phyloP scores from a whole-genome alignment of 2,113 vertebrate genomes.

The Oreochromis spilurus region DNA sequence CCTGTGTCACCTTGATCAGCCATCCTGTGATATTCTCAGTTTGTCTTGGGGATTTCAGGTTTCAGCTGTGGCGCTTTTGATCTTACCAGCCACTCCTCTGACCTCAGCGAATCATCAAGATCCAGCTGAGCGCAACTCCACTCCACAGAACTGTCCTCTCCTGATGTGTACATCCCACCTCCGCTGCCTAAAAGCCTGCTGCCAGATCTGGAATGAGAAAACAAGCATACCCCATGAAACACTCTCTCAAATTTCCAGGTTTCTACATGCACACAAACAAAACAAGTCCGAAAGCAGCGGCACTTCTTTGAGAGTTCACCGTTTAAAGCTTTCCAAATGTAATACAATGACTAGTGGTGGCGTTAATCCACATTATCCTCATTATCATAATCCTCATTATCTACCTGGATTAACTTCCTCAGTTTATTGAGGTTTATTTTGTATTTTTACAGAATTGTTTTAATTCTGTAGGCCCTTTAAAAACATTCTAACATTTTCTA shows the following conservation, averaged over 20 bases:
- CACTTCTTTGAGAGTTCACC: background rate
- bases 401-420: background rate
- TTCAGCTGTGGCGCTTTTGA: constrained; percentile 23
- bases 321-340: background rate
- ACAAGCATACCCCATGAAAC: constrained; percentile 13
- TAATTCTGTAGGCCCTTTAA: background rate
- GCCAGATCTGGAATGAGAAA: constrained; percentile 36
- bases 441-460: background rate
- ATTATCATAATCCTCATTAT: background rate
- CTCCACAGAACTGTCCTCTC: constrained; percentile 51
- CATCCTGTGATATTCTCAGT: background rate
- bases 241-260: background rate
- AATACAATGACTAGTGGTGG: background rate
- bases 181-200: constrained; percentile 37
- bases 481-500: background rate
- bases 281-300: background rate
- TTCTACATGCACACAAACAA: background rate
- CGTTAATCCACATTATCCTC: background rate
- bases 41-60: background rate
- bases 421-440: background rate
- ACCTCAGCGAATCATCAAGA: constrained; percentile 17
- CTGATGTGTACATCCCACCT: constrained; percentile 33
- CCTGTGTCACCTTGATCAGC: background rate
- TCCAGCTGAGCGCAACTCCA: constrained; percentile 39
- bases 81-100: constrained; percentile 61